Percentiles rank a stretch among this genome's conserved stretches.
phyloP scores from a whole-genome alignment of 2,113 vertebrate species.

The Poeciliopsis retropinna region DNA sequence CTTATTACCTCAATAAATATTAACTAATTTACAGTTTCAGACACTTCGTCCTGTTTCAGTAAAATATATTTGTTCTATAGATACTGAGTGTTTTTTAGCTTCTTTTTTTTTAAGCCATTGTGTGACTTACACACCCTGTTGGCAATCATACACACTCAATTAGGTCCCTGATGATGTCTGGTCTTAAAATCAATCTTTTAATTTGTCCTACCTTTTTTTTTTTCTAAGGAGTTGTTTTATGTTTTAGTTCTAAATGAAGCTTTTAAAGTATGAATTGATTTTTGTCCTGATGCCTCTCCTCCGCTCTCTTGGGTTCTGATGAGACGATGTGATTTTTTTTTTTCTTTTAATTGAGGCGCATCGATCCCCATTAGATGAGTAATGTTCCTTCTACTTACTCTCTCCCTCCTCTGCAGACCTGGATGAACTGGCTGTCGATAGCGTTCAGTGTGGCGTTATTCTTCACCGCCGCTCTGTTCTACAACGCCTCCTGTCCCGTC shows the following conservation, averaged over 20 bases:
- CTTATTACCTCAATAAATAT: too few species aligned
- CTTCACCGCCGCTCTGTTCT: constrained; percentile 90
- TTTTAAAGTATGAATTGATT: neutral
- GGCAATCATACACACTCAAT: too few species aligned
- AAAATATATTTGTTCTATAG: too few species aligned
- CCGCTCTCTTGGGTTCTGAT: neutral
- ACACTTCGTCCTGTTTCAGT: too few species aligned
- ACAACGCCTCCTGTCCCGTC: constrained; percentile 89
- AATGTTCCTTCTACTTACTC: neutral
- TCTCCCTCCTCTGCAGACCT: constrained; percentile 82
- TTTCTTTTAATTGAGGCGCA: neutral
- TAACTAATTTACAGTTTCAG: too few species aligned
- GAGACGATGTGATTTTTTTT: too few species aligned
- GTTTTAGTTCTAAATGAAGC: too few species aligned
- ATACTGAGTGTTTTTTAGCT: too few species aligned
- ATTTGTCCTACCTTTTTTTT: neutral
- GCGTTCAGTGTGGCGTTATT: constrained; percentile 89
- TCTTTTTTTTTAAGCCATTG: too few species aligned
- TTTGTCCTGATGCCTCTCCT: neutral
- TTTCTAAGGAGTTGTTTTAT: neutral
- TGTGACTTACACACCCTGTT: too few species aligned
- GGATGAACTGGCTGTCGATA: constrained; percentile 92
- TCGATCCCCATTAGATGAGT: neutral
- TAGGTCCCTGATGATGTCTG: too few species aligned
- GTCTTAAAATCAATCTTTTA: neutral